Base-by-base conservation (phyloP, 1,140 invertebrate genomes). In the Bombus confusus region DNA sequence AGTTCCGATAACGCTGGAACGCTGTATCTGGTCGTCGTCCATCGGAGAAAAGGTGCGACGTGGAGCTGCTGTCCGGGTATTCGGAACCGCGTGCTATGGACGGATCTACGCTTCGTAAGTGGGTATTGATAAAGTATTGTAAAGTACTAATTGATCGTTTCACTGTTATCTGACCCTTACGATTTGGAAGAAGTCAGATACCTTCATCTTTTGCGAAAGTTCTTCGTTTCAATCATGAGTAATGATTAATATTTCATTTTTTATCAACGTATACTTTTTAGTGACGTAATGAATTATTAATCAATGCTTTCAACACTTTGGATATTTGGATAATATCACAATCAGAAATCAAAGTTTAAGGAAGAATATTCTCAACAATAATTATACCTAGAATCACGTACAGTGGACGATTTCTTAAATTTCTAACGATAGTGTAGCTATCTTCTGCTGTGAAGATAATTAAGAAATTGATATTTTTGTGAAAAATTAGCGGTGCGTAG, bases 1-100 rank as follows among this genome's bases (percentile, higher is more conserved):
- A 98, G 94, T 98, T 98, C 80, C 98, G 95, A 95, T 98, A 98
- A 84, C 98, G 96, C 94, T 98, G 98, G 95, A 98, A 98, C 39
- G 98, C 98, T 2, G 98, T 98, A 93, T 98, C 98, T 41, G 98
- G 97, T 75, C 97, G 95, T 71, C 97, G 96, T 22, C 97, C 97
- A 87, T 97, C 97, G 25, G 97, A 96, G 93, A 98, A 98, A 73
- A 98, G 95, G 93, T 98, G 97, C 83, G 97, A 97, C 80, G 97
- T 97, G 85, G 97, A 88, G 41, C 97, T 97, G 95, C 97, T 98
- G 94, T 98, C 97, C 87, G 97, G 97, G 93, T 98, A 98, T 95
- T 98, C 97, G 88, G 97, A 97, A 85, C 97, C 97, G 91, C 97
- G 96, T 93, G 96, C 96, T 97, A 93, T 77, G 84, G 93, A 93